These are phyloP conservation scores for Pandemis heparana DNA, from an alignment of 2,888 invertebrate genomes.

Conservation along the genomic window DNA sequence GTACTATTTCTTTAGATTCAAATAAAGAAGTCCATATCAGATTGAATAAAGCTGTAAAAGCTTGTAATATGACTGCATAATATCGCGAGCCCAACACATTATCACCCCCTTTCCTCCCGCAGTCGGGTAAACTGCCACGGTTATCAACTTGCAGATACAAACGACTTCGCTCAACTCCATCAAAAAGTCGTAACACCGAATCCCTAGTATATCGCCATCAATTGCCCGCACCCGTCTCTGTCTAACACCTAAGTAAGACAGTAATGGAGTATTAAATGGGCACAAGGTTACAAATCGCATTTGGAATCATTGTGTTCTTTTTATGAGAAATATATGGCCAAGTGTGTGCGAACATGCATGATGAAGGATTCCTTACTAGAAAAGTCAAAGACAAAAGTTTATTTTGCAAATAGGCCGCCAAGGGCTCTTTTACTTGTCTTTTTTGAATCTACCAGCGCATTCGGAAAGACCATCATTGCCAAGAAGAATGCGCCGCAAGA, in stretches of 20 bases:
- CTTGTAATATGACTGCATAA: not conserved
- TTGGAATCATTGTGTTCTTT: not conserved
- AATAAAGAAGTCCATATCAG: no score
- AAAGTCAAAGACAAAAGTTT: no score
- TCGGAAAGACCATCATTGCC: no score
- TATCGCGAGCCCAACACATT: not conserved
- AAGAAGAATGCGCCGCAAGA: no score
- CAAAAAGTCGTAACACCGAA: constrained; percentile 12
- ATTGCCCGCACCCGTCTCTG: not conserved
- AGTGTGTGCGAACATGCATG: no score
- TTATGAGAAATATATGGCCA: not conserved
- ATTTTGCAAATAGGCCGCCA: no score
- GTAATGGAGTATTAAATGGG: not conserved
- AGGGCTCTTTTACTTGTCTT: no score
- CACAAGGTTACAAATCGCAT: constrained; percentile 4
- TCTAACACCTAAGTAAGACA: not conserved
- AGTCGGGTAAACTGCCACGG: not conserved
- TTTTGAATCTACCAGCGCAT: no score
- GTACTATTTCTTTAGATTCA: no score
- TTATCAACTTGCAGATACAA: not conserved
- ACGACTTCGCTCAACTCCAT: constrained; percentile 16
- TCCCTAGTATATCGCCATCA: constrained; percentile 5
- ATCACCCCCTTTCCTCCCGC: not conserved
- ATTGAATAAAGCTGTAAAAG: not conserved
- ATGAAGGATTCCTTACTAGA: no score